Evolutionary conservation across 2,113 vertebrate species (phyloP).

Genomic region (Anguilla rostrata): DNA sequence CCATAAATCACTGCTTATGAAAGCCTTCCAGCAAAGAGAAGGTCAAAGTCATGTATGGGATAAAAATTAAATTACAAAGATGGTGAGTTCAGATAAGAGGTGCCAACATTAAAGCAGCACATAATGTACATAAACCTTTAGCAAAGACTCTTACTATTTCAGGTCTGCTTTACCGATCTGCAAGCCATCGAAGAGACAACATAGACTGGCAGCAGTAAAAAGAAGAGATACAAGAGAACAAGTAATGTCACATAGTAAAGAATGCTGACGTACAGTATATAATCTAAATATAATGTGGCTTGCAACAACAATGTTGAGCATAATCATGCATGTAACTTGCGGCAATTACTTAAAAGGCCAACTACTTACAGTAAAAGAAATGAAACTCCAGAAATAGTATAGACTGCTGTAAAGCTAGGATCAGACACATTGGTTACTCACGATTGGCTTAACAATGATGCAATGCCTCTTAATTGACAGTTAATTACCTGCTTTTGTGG

Average conservation of each 20-base stretch:
- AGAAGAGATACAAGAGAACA: background rate
- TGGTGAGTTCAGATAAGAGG: conserved; percentile 32
- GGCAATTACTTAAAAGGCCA: background rate
- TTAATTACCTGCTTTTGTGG: background rate
- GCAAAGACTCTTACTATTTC: background rate
- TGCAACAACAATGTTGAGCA: background rate
- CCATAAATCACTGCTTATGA: conserved; percentile 68
- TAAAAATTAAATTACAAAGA: conserved; percentile 59
- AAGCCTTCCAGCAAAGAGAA: conserved; percentile 56
- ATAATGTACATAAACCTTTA: conserved; percentile 12
- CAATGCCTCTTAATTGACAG: background rate
- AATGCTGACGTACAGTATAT: background rate
- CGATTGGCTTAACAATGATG: background rate
- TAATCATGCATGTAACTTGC: background rate
- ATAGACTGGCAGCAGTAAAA: background rate
- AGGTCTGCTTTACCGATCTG: background rate
- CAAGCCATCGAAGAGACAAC: background rate
- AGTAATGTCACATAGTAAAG: background rate
- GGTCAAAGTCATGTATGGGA: conserved; percentile 59
- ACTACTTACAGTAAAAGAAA: background rate
- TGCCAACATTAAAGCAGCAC: conserved; percentile 34
- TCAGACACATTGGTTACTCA: background rate
- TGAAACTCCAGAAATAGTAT: background rate
- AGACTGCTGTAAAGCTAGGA: background rate
- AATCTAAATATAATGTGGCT: background rate